Conservation (phyloP, 2,113 vertebrate species). For the Telmatochromis bifrenatus region DNA sequence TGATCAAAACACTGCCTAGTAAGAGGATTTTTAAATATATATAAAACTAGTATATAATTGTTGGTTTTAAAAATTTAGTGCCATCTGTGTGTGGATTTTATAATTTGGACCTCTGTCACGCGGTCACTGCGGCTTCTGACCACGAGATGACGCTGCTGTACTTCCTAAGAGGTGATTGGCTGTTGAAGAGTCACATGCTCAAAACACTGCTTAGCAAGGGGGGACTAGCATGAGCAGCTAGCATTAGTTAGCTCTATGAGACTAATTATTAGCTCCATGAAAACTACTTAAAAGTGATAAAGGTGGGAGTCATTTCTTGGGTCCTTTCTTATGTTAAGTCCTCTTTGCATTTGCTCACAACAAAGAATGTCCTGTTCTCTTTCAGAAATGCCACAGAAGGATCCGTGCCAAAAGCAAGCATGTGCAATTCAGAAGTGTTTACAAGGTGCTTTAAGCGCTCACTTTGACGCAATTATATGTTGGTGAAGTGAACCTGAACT, state of each 20-base stretch:
- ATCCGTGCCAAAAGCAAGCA: conserved; percentile 63
- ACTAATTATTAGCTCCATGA: background rate
- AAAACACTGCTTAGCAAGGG: background rate
- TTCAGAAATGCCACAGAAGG: conserved; percentile 57
- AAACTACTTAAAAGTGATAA: background rate
- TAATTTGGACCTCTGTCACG: background rate
- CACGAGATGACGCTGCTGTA: conserved; percentile 19
- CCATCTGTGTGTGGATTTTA: background rate
- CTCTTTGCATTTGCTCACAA: background rate
- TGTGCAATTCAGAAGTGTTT: conserved; percentile 62
- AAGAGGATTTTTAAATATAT: background rate
- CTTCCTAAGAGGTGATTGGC: background rate
- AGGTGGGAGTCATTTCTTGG: background rate
- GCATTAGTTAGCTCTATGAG: background rate
- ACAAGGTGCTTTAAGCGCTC: conserved; percentile 43
- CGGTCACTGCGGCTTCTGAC: background rate
- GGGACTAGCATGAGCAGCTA: background rate
- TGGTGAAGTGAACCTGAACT: background rate
- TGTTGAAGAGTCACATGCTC: conserved; percentile 5
- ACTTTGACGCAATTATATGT: background rate
- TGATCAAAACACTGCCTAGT: background rate
- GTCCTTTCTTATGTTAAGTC: background rate
- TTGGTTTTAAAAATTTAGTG: background rate
- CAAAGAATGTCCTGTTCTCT: background rate
- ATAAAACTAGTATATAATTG: background rate